Percentiles rank a stretch among this genome's conserved stretches.
Conservation (phyloP, 2,888 invertebrate genomes). For the Pandemis corylana region DNA sequence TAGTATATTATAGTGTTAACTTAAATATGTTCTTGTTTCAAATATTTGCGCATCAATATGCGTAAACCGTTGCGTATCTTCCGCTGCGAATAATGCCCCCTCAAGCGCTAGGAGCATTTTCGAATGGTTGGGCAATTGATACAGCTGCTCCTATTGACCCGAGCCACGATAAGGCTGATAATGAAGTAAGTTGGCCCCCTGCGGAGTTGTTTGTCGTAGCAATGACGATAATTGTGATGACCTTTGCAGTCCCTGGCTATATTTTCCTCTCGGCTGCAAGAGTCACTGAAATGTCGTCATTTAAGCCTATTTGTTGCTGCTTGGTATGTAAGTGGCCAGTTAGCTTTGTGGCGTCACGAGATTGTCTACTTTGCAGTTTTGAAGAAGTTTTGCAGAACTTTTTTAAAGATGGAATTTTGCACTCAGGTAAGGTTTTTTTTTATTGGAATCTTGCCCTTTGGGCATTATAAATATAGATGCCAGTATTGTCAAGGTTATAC, state of each 20-base stretch:
- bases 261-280: conserved; percentile 50
- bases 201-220: conserved; percentile 72
- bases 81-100: conserved; percentile 57
- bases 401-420: conserved; percentile 46
- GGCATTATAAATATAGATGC: neutral
- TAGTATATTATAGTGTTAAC: conserved; percentile 12
- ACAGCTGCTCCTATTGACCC: conserved; percentile 77
- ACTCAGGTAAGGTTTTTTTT: conserved; percentile 45
- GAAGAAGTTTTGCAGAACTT: conserved; percentile 9
- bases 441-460: too few relatives aligned
- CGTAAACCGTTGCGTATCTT: conserved; percentile 45
- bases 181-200: conserved; percentile 81
- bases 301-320: conserved; percentile 27
- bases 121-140: conserved; percentile 80
- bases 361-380: conserved; percentile 17
- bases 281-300: conserved; percentile 56
- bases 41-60: conserved; percentile 41
- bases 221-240: conserved; percentile 65
- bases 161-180: conserved; percentile 66
- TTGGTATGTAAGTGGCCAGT: conserved; percentile 15
- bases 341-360: conserved; percentile 19
- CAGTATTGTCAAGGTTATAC: neutral
- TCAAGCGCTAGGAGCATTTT: conserved; percentile 62
- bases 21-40: conserved; percentile 13
- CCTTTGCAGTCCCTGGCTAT: conserved; percentile 53